Percentiles rank a stretch among this genome's conserved stretches.
Conservation (phyloP, 1,140 invertebrate species). For the Drosophila malerkotliana region DNA sequence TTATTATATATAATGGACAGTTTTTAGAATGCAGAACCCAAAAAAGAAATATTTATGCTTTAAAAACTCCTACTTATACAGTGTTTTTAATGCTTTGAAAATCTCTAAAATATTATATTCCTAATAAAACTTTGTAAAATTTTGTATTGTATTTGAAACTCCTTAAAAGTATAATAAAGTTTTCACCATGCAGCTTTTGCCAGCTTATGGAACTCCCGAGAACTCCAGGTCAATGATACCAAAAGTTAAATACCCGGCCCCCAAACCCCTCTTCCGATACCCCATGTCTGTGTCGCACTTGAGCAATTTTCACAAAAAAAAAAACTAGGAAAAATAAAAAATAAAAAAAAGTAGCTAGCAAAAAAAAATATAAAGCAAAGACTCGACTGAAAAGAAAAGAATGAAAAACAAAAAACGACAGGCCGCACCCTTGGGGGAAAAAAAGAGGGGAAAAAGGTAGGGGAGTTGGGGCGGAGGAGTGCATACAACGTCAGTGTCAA, state of each 20-base stretch:
- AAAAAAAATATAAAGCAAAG: conserved; percentile 22
- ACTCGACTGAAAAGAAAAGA: conserved; percentile 34
- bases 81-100: no score
- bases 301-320: conserved; percentile 76
- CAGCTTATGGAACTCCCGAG: conserved; percentile 47
- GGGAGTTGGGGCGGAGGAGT: not conserved
- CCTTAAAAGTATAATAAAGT: not conserved
- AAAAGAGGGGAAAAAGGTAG: conserved; percentile 3
- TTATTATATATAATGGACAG: not conserved
- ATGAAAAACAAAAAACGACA: conserved; percentile 45
- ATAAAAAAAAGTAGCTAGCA: conserved; percentile 10
- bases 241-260: conserved; percentile 74
- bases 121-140: not conserved
- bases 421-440: conserved; percentile 40
- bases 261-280: conserved; percentile 7
- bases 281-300: conserved; percentile 70
- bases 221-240: conserved; percentile 78
- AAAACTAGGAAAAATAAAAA: conserved; percentile 22
- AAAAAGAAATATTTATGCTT: no score
- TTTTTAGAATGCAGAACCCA: no score
- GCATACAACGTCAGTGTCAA: conserved; percentile 74
- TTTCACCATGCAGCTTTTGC: conserved; percentile 27
- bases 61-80: no score
- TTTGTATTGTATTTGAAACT: not conserved
- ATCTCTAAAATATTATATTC: no score